These are phyloP conservation scores for Lithophane ornitopus DNA, from an alignment of 2,888 invertebrate genomes.

Conservation along the genomic window DNA sequence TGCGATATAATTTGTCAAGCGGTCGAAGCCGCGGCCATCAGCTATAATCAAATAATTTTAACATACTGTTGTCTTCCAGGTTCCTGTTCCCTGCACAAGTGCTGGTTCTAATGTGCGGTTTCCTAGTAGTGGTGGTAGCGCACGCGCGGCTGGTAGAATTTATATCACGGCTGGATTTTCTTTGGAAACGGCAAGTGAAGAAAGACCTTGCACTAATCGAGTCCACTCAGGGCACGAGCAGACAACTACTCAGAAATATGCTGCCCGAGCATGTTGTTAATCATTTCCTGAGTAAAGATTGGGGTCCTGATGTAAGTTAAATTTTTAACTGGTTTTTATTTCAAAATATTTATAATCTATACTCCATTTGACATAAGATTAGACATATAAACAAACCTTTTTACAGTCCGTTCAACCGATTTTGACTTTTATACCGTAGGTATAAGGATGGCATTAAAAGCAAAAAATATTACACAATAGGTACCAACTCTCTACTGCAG, in stretches of 20 bases:
- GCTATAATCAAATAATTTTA: not conserved
- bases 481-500: too few species aligned
- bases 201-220: constrained; percentile 98
- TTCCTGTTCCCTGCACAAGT: constrained; percentile 93
- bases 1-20: too few species aligned
- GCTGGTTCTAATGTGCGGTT: constrained; percentile 94
- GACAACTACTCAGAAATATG: constrained; percentile 97
- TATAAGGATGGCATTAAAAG: too few species aligned
- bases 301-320: constrained; percentile 93
- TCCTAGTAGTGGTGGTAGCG: constrained; percentile 96
- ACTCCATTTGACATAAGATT: too few species aligned
- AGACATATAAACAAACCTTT: too few species aligned
- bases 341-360: not conserved
- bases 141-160: constrained; percentile 97
- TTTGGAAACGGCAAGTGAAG: constrained; percentile 99
- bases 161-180: constrained; percentile 98
- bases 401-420: too few species aligned
- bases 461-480: too few species aligned
- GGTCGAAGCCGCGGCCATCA: too few species aligned
- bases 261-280: constrained; percentile 99
- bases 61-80: constrained; percentile 72
- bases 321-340: not conserved
- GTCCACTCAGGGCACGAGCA: constrained; percentile 96
- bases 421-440: too few species aligned
- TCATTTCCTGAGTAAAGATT: constrained; percentile 96